Percentiles rank a stretch among this genome's conserved stretches.
phyloP scores from a whole-genome alignment of 2,113 vertebrate species.

The Cranoglanis bouderius region DNA sequence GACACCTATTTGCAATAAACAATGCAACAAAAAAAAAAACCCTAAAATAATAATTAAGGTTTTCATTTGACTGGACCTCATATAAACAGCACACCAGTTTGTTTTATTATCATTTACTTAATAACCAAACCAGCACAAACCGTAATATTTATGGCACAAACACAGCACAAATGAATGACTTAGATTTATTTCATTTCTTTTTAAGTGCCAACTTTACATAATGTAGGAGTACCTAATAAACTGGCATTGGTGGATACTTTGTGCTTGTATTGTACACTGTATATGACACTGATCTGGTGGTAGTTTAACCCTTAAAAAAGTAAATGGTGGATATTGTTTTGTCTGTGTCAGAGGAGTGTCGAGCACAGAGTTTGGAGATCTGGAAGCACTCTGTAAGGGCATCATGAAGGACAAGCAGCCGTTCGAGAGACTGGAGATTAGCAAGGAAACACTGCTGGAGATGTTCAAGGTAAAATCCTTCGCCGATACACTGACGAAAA shows the following conservation, averaged over 20 bases:
- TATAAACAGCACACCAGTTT: background rate
- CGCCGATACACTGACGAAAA: background rate
- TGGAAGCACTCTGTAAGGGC: conserved; percentile 88
- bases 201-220: background rate
- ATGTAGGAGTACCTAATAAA: background rate
- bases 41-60: too few species aligned
- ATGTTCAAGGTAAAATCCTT: conserved; percentile 90
- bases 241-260: background rate
- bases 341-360: conserved; percentile 81
- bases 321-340: background rate
- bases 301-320: background rate
- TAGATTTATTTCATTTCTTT: background rate
- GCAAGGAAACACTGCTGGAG: conserved; percentile 89
- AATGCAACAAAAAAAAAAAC: too few species aligned
- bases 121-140: background rate
- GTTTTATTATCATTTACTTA: background rate
- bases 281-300: too few species aligned
- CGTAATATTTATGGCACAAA: background rate
- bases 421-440: conserved; percentile 94
- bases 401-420: conserved; percentile 96
- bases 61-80: too few species aligned
- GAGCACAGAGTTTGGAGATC: conserved; percentile 87
- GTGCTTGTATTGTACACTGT: background rate
- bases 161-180: background rate
- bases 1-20: too few species aligned